A percentile compares a stretch with the other conserved stretches of the same genome.
phyloP scores from a whole-genome alignment of 2,113 vertebrate species.

The Cyanistes caeruleus region DNA sequence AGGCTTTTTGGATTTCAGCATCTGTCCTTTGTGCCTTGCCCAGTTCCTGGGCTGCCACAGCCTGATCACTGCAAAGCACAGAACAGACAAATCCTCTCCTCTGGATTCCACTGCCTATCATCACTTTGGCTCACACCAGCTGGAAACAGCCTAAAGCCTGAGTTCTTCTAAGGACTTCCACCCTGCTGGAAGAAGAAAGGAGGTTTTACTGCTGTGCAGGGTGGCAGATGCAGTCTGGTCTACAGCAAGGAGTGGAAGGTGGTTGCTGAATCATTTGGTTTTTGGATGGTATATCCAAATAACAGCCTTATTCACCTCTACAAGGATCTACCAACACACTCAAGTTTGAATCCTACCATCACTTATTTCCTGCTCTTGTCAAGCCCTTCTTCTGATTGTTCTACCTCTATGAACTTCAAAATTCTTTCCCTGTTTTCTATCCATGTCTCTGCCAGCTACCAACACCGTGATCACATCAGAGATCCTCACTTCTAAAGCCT shows the following conservation, averaged over 20 bases:
- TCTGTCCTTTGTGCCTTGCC: background rate
- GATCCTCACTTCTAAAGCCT: background rate
- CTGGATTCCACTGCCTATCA: background rate
- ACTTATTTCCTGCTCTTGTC: background rate
- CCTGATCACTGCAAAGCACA: background rate
- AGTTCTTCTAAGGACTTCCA: background rate
- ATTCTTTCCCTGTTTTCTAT: fast-evolving
- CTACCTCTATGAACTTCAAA: background rate
- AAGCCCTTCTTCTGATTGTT: background rate
- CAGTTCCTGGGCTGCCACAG: background rate
- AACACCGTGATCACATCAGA: background rate
- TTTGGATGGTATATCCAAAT: background rate
- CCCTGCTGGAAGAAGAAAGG: background rate
- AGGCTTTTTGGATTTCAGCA: background rate
- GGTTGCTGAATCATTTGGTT: background rate
- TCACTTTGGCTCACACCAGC: background rate
- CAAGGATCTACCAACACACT: background rate
- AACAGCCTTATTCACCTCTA: background rate
- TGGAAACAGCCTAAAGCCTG: background rate
- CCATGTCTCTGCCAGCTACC: background rate
- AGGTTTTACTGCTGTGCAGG: background rate
- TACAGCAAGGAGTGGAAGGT: background rate
- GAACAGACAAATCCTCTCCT: background rate
- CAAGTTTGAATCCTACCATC: background rate
- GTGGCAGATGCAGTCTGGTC: background rate